Conservation (phyloP, 2,797 vertebrate genomes). For the Sebastes paucispinis region DNA sequence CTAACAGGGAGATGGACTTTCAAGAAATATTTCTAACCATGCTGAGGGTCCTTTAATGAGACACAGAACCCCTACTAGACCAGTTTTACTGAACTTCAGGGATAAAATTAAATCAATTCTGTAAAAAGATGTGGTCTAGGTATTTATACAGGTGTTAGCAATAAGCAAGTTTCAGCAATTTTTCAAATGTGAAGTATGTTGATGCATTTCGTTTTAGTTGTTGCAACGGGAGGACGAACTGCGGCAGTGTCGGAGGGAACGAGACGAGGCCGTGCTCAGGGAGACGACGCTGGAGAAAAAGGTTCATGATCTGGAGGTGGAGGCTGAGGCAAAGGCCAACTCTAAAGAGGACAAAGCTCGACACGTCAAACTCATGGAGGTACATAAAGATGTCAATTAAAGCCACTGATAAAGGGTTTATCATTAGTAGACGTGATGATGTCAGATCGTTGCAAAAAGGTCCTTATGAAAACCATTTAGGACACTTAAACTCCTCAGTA, state of each 20-base stretch:
- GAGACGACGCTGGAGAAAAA: slow-evolving; percentile 86
- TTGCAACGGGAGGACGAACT: slow-evolving; percentile 86
- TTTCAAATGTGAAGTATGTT: neutral
- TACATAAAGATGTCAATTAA: slow-evolving; percentile 51
- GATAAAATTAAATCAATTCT: neutral
- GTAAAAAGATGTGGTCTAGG: neutral
- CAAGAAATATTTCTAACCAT: neutral
- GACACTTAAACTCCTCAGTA: neutral
- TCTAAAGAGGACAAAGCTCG: slow-evolving; percentile 87
- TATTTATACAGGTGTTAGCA: neutral
- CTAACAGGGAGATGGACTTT: neutral
- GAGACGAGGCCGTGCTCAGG: slow-evolving; percentile 86
- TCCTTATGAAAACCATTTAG: neutral
- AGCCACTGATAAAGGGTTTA: neutral
- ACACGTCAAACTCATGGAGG: slow-evolving; percentile 92
- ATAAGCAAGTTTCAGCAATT: neutral
- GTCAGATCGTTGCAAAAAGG: neutral
- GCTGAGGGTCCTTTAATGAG: neutral
- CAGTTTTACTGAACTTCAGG: neutral
- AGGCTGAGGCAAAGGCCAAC: slow-evolving; percentile 84
- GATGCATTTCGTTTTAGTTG: slow-evolving; percentile 74
- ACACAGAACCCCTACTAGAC: neutral
- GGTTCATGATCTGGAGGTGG: slow-evolving; percentile 87
- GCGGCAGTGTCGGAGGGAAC: slow-evolving; percentile 84
- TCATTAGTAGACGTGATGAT: neutral